A percentile compares a stretch with the other conserved stretches of the same genome.
phyloP scores from a whole-genome alignment of 1,140 invertebrate species.

The Lithobius niger region DNA sequence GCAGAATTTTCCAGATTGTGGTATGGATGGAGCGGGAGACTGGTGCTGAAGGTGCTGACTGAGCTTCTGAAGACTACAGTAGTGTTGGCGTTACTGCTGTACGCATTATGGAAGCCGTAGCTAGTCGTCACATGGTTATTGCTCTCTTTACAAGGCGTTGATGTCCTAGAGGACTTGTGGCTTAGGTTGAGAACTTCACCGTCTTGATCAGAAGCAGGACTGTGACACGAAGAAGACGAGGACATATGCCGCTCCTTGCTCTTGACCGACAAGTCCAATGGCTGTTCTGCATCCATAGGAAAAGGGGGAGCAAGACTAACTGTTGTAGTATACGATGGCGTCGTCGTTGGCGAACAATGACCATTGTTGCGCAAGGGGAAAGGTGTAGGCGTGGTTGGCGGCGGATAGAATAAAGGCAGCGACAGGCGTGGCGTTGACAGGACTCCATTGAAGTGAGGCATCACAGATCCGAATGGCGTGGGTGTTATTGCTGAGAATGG shows the following conservation, averaged over 20 bases:
- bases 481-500: not conserved
- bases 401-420: not conserved
- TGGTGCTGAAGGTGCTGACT: not conserved
- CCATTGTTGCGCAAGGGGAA: not conserved
- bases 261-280: constrained; percentile 23
- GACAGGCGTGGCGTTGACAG: not conserved
- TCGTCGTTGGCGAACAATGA: not conserved
- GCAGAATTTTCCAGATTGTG: not conserved
- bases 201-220: constrained; percentile 34
- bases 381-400: constrained; percentile 28
- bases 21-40: not conserved
- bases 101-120: too few relatives aligned
- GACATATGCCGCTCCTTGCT: constrained; percentile 28
- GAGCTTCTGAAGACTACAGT: too few relatives aligned
- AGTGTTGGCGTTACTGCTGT: too few relatives aligned
- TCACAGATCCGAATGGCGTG: not conserved
- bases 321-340: constrained; percentile 15
- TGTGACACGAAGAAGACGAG: constrained; percentile 12
- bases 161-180: constrained; percentile 48
- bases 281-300: constrained; percentile 15
- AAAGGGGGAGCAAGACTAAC: constrained; percentile 9
- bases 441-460: constrained; percentile 2
- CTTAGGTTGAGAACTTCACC: constrained; percentile 55
- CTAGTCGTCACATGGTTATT: too few relatives aligned
- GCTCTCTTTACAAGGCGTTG: constrained; percentile 36